phyloP scores from a whole-genome alignment of 2,888 invertebrate genomes.

The Cepaea hortensis region DNA sequence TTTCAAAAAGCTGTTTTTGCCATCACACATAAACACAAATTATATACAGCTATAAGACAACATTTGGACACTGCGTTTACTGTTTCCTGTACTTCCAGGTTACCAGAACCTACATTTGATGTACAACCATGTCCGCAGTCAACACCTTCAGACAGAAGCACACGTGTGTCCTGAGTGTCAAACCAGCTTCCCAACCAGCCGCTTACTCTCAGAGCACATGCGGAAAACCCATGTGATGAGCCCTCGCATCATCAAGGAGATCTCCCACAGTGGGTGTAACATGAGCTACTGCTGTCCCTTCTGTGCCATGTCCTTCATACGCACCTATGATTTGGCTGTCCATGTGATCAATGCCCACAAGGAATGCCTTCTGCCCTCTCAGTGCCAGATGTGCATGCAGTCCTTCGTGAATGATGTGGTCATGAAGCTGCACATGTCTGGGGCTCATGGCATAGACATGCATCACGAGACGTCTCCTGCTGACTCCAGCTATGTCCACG shows the following conservation, averaged over 20 bases:
- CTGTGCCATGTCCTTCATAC: slow-evolving; percentile 35
- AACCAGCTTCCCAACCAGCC: slow-evolving; percentile 25
- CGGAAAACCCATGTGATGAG: slow-evolving; percentile 34
- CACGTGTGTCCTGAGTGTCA: slow-evolving; percentile 46
- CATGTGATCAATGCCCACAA: slow-evolving; percentile 45
- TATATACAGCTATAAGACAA: no score
- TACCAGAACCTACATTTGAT: slow-evolving; percentile 43
- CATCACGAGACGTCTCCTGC: neutral
- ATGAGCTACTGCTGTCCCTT: slow-evolving; percentile 46
- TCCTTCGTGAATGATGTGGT: slow-evolving; percentile 39
- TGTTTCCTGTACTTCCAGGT: slow-evolving; percentile 15
- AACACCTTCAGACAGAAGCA: slow-evolving; percentile 42
- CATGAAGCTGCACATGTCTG: slow-evolving; percentile 44
- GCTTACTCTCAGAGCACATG: slow-evolving; percentile 41
- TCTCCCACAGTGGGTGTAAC: slow-evolving; percentile 15
- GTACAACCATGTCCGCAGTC: slow-evolving; percentile 46
- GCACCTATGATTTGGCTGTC: slow-evolving; percentile 46
- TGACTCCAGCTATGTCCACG: slow-evolving; percentile 24
- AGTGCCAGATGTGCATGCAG: slow-evolving; percentile 47
- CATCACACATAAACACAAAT: no score
- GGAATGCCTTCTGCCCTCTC: slow-evolving; percentile 33
- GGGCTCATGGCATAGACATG: slow-evolving; percentile 37
- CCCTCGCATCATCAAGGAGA: slow-evolving; percentile 30
- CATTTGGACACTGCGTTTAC: no score
- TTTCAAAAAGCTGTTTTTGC: no score